These are phyloP conservation scores for Pseudorasbora parva DNA, from an alignment of 2,113 vertebrate species.

Conservation along the genomic window DNA sequence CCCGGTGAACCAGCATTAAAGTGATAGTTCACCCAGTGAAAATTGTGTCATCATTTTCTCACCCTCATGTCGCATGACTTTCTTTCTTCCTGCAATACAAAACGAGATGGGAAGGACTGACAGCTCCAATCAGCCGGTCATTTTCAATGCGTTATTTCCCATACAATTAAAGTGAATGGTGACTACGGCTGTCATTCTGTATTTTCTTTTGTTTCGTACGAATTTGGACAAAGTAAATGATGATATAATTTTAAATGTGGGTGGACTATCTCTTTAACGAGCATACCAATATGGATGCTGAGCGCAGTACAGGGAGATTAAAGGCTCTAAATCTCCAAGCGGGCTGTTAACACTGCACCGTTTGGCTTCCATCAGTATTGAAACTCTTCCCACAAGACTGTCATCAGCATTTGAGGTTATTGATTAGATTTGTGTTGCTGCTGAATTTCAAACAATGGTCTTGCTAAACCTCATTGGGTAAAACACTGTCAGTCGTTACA, in stretches of 20 bases:
- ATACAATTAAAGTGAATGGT: neutral
- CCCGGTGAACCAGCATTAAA: neutral
- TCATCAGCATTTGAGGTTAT: neutral
- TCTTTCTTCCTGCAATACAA: neutral
- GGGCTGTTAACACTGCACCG: neutral
- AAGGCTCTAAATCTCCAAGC: conserved; percentile 49
- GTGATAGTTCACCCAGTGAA: neutral
- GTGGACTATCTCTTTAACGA: neutral
- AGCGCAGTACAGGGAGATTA: conserved; percentile 51
- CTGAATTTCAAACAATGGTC: neutral
- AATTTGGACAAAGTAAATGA: neutral
- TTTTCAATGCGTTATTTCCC: neutral
- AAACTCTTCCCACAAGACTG: neutral
- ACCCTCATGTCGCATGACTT: neutral
- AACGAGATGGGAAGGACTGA: neutral
- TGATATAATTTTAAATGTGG: neutral
- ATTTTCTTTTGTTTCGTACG: neutral
- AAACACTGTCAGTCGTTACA: neutral
- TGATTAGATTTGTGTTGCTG: neutral
- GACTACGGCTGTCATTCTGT: neutral
- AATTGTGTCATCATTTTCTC: neutral
- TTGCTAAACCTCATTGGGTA: neutral
- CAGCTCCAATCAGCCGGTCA: neutral
- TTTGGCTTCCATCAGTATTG: conserved; percentile 13
- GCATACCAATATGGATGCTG: conserved; percentile 57